A percentile compares a stretch with the other conserved stretches of the same genome.
phyloP scores from a whole-genome alignment of 2,888 invertebrate genomes.

The Lottia scabra region DNA sequence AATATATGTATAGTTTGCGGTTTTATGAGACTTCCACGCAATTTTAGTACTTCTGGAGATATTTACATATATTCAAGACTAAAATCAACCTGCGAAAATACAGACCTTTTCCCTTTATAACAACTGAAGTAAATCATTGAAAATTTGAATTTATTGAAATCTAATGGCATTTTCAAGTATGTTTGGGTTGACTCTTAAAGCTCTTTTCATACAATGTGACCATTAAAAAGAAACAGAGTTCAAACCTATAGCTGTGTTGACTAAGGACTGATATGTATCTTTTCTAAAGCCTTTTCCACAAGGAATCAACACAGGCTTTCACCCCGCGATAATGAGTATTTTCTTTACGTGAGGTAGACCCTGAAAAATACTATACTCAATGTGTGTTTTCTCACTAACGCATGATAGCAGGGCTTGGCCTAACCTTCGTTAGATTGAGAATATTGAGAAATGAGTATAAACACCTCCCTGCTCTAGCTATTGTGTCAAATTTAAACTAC shows the following conservation, averaged over 20 bases:
- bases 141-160: neutral
- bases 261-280: neutral
- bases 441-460: neutral
- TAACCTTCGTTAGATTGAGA: neutral
- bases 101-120: no score
- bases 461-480: neutral
- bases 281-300: neutral
- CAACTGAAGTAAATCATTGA: no score
- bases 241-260: neutral
- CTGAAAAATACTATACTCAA: neutral
- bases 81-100: no score
- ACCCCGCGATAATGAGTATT: slow-evolving; percentile 26
- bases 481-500: neutral
- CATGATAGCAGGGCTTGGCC: slow-evolving; percentile 1
- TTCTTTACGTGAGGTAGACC: slow-evolving; percentile 28
- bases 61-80: no score
- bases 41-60: no score
- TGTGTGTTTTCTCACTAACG: slow-evolving; percentile 18
- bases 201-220: neutral
- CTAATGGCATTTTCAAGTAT: neutral
- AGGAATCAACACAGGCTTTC: slow-evolving; percentile 3
- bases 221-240: neutral
- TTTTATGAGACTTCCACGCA: no score
- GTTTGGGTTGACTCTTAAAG: neutral
- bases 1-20: no score